phyloP scores from a whole-genome alignment of 2,888 invertebrate genomes.

The Meteorus cinctellus region DNA sequence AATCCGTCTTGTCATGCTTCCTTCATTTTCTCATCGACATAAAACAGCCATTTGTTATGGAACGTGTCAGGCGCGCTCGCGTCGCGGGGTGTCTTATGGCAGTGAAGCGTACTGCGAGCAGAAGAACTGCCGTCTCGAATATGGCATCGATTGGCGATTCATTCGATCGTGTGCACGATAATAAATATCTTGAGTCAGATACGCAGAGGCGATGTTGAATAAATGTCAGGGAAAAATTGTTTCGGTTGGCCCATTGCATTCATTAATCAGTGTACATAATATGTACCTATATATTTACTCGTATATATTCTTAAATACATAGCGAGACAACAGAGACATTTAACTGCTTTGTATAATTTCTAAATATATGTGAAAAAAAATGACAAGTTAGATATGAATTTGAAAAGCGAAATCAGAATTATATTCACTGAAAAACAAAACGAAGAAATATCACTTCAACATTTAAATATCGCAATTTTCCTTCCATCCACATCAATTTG shows the following conservation, averaged over 20 bases:
- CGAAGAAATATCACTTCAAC: no score
- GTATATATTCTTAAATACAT: neutral
- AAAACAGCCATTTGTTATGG: conserved; percentile 73
- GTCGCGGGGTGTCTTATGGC: conserved; percentile 67
- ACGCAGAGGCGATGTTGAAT: conserved; percentile 10
- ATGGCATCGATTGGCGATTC: conserved; percentile 72
- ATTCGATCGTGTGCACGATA: conserved; percentile 68
- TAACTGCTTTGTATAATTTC: no score
- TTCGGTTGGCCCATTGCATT: conserved; percentile 11
- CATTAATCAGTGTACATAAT: conserved; percentile 14
- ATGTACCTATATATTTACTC: neutral
- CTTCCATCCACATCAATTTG: no score
- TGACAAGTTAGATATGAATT: no score
- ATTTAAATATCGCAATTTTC: no score
- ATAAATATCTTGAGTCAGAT: conserved; percentile 59
- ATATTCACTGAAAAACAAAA: no score
- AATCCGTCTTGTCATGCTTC: conserved; percentile 73
- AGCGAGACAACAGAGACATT: no score
- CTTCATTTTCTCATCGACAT: conserved; percentile 72
- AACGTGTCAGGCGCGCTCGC: conserved; percentile 66
- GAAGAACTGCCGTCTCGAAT: conserved; percentile 10
- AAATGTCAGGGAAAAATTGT: conserved; percentile 13
- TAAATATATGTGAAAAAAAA: no score
- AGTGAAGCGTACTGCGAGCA: conserved; percentile 3
- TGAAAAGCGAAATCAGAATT: no score